A percentile compares a stretch with the other conserved stretches of the same genome.
phyloP scores from a whole-genome alignment of 1,140 invertebrate species.

The Scaptomyza pallida region DNA sequence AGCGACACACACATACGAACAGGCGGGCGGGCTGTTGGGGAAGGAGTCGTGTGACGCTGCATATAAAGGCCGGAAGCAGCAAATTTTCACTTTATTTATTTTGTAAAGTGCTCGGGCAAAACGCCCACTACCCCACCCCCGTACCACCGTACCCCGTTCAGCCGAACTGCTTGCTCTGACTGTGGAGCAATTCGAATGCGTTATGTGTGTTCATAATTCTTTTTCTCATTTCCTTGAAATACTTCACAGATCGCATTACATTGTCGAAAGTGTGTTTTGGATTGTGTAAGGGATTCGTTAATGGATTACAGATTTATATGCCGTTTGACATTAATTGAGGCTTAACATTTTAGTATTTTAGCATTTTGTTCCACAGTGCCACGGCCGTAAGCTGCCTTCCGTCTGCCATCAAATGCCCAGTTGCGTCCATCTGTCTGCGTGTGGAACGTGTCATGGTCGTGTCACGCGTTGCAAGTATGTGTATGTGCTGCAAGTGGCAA shows the following conservation, averaged over 20 bases:
- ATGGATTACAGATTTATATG: no score
- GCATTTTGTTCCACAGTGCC: not conserved
- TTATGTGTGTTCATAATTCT: not conserved
- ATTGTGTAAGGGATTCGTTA: not conserved
- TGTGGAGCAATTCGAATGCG: not conserved
- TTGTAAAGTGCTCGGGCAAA: slow-evolving; percentile 67
- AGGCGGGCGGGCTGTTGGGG: not conserved
- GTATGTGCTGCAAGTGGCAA: not conserved
- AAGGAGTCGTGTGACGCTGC: slow-evolving; percentile 36
- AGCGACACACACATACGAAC: slow-evolving; percentile 29
- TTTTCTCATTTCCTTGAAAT: not conserved
- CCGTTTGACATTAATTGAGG: not conserved
- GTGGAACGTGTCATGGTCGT: slow-evolving; percentile 39
- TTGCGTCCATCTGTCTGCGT: not conserved
- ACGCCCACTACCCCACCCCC: slow-evolving; percentile 3
- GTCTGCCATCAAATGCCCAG: slow-evolving; percentile 1
- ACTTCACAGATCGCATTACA: not conserved
- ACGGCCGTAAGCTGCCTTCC: not conserved
- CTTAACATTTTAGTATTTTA: no score
- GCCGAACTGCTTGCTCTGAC: not conserved
- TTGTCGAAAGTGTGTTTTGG: not conserved
- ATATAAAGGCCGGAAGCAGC: slow-evolving; percentile 71
- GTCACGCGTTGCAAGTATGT: slow-evolving; percentile 30
- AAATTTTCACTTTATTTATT: slow-evolving; percentile 82
- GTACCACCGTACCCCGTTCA: no score